Evolutionary conservation across 2,113 vertebrate species (phyloP).

Genomic region (Actinemys pallida): DNA sequence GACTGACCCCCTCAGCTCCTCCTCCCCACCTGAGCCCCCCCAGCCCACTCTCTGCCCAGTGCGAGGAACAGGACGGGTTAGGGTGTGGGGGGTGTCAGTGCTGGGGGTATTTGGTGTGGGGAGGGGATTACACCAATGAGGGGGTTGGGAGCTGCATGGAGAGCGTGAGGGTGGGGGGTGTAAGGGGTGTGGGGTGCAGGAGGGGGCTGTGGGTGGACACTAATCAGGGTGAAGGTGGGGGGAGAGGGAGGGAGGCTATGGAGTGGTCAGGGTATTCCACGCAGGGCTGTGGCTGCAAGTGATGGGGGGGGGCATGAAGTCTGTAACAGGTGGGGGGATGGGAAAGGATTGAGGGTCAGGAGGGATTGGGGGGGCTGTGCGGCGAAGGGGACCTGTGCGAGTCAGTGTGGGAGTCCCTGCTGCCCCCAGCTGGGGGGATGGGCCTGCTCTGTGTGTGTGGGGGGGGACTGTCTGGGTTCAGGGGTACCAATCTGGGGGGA

Average conservation of each 20-base stretch:
- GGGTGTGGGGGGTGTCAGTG: not conserved
- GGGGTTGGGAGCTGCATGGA: no score
- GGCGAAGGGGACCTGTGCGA: not conserved
- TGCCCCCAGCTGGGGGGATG: no score
- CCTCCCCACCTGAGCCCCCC: not conserved
- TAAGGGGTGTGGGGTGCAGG: not conserved
- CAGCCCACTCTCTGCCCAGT: not conserved
- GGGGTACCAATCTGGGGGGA: not conserved
- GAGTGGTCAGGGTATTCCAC: not conserved
- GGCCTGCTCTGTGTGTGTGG: not conserved
- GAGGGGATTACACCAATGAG: not conserved
- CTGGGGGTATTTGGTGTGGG: not conserved
- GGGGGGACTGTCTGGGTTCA: not conserved
- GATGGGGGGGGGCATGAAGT: not conserved
- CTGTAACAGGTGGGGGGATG: not conserved
- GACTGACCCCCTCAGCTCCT: not conserved
- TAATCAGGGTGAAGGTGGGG: not conserved
- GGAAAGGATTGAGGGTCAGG: not conserved
- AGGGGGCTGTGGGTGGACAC: no score
- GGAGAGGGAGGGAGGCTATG: no score
- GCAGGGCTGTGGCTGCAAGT: not conserved
- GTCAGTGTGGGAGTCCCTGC: not conserved
- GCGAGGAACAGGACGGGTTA: not conserved
- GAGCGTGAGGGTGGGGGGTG: not conserved
- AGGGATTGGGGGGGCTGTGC: not conserved